These are phyloP conservation scores for Elephas maximus DNA, from an alignment of 2,113 vertebrate genomes.

Conservation along the genomic window DNA sequence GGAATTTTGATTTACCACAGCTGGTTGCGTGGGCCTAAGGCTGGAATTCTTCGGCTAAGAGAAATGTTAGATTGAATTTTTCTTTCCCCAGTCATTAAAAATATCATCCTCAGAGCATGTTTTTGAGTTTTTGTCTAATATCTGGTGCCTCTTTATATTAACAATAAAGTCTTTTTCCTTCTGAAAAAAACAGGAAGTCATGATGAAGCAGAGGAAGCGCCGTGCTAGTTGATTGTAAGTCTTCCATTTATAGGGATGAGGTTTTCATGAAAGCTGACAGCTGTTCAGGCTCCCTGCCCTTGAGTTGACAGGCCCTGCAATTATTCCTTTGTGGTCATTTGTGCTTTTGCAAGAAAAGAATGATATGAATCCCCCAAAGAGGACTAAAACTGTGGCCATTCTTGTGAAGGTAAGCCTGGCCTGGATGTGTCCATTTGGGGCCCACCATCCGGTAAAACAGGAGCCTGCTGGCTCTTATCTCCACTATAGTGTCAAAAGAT, in stretches of 20 bases:
- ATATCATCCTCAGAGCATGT: conserved; percentile 17
- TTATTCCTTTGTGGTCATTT: background rate
- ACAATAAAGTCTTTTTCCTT: background rate
- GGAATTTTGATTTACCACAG: conserved; percentile 6
- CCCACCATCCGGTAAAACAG: background rate
- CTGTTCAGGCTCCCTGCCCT: background rate
- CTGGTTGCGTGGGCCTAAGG: background rate
- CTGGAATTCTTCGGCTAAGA: conserved; percentile 29
- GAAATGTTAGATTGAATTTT: conserved; percentile 30
- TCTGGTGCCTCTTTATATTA: conserved; percentile 43
- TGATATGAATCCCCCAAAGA: background rate
- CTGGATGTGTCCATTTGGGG: background rate
- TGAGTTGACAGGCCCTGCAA: background rate
- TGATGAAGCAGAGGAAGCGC: conserved; percentile 32
- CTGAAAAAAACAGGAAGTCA: conserved; percentile 41
- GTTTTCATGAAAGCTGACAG: background rate
- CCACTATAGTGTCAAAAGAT: background rate
- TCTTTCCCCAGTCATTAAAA: conserved; percentile 39
- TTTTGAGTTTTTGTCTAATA: conserved; percentile 31
- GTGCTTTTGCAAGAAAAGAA: background rate
- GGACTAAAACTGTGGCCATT: background rate
- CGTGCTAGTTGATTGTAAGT: background rate
- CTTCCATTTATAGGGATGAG: background rate
- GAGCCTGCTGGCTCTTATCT: background rate
- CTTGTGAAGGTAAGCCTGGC: background rate